These are phyloP conservation scores for Orthonychiurus folsomi DNA, from an alignment of 2,888 invertebrate species.

Conservation along the genomic window DNA sequence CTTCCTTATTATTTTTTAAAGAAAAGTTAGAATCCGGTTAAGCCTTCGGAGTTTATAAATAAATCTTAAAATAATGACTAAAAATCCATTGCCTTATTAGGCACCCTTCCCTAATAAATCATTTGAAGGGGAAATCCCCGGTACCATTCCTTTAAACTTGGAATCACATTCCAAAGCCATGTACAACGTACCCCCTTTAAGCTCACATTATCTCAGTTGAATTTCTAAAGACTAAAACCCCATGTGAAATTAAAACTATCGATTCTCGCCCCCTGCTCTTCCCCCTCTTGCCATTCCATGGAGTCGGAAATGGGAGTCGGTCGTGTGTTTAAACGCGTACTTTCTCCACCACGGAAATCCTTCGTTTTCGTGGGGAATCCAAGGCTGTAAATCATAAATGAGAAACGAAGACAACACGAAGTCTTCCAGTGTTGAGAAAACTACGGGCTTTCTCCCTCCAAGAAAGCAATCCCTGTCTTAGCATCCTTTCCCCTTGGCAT, in stretches of 20 bases:
- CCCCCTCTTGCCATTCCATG: too few species aligned
- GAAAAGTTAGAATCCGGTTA: too few species aligned
- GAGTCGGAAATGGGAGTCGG: background rate
- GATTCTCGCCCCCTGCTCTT: too few species aligned
- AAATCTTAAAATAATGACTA: background rate
- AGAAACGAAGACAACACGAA: background rate
- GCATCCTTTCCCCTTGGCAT: background rate
- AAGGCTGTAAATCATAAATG: background rate
- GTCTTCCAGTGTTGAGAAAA: background rate
- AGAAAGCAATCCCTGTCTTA: background rate
- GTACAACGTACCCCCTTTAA: background rate
- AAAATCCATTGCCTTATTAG: background rate
- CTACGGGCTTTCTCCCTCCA: background rate
- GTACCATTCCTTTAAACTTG: background rate
- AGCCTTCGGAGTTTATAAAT: too few species aligned
- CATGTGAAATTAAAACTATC: background rate
- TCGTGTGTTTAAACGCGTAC: background rate
- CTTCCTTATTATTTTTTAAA: too few species aligned
- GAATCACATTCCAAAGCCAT: background rate
- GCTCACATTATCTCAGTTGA: background rate
- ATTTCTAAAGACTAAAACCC: background rate
- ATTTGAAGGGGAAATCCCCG: conserved; percentile 3
- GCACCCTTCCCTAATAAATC: background rate
- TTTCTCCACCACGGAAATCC: too few species aligned
- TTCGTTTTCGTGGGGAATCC: background rate